Evolutionary conservation across 2,797 vertebrate species (phyloP).

Genomic region (Cirrhinus mrigala): DNA sequence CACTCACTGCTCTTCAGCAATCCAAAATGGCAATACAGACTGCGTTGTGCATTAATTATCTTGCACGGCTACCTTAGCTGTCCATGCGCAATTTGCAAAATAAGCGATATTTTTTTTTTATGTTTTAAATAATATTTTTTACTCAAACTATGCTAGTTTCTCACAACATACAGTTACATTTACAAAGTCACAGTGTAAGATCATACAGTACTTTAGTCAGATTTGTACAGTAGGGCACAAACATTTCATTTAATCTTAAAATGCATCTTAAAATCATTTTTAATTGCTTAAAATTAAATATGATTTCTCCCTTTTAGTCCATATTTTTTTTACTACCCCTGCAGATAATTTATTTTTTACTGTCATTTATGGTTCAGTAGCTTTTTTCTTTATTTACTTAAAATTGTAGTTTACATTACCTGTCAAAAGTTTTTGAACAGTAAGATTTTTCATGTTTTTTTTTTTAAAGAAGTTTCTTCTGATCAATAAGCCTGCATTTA

Average conservation of each 20-base stretch:
- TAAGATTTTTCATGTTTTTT: too few relatives aligned
- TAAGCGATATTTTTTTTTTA: not conserved
- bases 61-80: not conserved
- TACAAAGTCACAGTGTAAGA: not conserved
- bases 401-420: not conserved
- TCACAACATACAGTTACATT: not conserved
- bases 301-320: too few relatives aligned
- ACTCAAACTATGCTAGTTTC: not conserved
- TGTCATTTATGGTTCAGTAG: not conserved
- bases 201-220: not conserved
- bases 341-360: not conserved
- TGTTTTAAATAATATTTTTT: conserved; percentile 16
- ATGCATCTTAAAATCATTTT: too few relatives aligned
- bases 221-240: conserved; percentile 3
- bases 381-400: not conserved
- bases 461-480: too few relatives aligned
- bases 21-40: conserved; percentile 17
- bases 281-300: too few relatives aligned
- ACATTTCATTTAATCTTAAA: not conserved
- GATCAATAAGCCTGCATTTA: too few relatives aligned
- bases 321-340: not conserved
- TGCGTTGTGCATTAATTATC: not conserved
- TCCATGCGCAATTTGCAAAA: not conserved
- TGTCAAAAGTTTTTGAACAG: too few relatives aligned
- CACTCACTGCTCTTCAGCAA: conserved; percentile 6